A percentile compares a stretch with the other conserved stretches of the same genome.
These are phyloP conservation scores for Lucilia sericata DNA, from an alignment of 1,140 invertebrate species.

Conservation along the genomic window DNA sequence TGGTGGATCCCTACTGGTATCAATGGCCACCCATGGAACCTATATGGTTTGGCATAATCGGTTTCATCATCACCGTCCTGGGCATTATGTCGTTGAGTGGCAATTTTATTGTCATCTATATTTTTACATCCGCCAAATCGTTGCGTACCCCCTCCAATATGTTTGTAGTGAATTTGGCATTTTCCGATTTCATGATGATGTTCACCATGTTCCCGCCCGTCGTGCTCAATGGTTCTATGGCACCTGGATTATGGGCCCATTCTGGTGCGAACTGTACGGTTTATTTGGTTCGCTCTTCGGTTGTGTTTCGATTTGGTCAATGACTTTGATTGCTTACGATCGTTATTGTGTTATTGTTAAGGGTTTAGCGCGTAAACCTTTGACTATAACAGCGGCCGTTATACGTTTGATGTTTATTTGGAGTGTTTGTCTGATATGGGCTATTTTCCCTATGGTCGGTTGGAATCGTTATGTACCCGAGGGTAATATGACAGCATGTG, in stretches of 20 bases:
- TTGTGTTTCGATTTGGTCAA: constrained; percentile 84
- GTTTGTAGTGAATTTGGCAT: constrained; percentile 83
- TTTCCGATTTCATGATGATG: constrained; percentile 87
- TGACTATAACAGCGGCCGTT: constrained; percentile 78
- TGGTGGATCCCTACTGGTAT: constrained; percentile 80
- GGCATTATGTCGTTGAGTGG: constrained; percentile 79
- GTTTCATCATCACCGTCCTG: constrained; percentile 79
- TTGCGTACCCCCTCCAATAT: constrained; percentile 84
- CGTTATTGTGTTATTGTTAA: constrained; percentile 88
- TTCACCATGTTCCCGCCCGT: constrained; percentile 80
- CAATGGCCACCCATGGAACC: constrained; percentile 83
- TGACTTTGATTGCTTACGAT: constrained; percentile 85
- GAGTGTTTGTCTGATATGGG: constrained; percentile 77
- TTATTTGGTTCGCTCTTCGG: constrained; percentile 84
- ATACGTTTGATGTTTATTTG: constrained; percentile 79
- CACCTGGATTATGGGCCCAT: constrained; percentile 80
- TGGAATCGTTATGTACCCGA: constrained; percentile 87
- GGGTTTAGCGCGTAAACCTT: constrained; percentile 78
- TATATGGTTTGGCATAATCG: constrained; percentile 83
- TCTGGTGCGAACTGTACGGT: constrained; percentile 83
- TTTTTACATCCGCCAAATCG: constrained; percentile 81
- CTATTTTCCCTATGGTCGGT: constrained; percentile 80
- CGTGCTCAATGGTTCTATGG: constrained; percentile 82
- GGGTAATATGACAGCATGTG: constrained; percentile 84
- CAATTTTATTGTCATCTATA: constrained; percentile 85